phyloP scores from a whole-genome alignment of 2,113 vertebrate genomes.

The Psittacus erithacus region DNA sequence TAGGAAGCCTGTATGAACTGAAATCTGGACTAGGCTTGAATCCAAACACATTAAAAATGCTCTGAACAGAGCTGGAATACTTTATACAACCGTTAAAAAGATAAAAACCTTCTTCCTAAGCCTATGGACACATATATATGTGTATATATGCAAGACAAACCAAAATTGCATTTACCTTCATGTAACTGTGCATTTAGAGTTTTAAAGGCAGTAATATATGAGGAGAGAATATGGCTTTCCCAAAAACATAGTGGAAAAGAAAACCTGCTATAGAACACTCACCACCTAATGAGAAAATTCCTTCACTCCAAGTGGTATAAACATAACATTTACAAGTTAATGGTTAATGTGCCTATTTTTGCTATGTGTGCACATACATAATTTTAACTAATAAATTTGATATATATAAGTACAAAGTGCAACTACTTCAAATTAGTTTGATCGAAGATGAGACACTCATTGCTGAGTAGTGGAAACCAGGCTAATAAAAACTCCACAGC shows the following conservation, averaged over 20 bases:
- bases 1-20: not conserved
- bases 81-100: not conserved
- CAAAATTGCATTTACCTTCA: not conserved
- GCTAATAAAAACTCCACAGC: constrained; percentile 70
- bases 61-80: not conserved
- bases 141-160: not conserved
- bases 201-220: not conserved
- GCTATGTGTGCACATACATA: constrained; percentile 18
- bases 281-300: constrained; percentile 49
- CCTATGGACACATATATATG: too few species aligned
- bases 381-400: constrained; percentile 71
- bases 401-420: constrained; percentile 61
- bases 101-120: not conserved
- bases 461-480: constrained; percentile 71
- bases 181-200: not conserved
- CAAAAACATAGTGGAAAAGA: not conserved
- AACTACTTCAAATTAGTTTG: constrained; percentile 74
- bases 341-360: constrained; percentile 66
- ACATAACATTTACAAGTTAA: constrained; percentile 65
- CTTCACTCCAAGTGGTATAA: constrained; percentile 23
- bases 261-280: constrained; percentile 19
- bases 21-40: not conserved
- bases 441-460: constrained; percentile 66
- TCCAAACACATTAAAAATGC: not conserved
- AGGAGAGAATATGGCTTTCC: not conserved